A percentile compares a stretch with the other conserved stretches of the same genome.
These are phyloP conservation scores for Misgurnus mizolepis DNA, from an alignment of 2,113 vertebrate species.

Conservation along the genomic window DNA sequence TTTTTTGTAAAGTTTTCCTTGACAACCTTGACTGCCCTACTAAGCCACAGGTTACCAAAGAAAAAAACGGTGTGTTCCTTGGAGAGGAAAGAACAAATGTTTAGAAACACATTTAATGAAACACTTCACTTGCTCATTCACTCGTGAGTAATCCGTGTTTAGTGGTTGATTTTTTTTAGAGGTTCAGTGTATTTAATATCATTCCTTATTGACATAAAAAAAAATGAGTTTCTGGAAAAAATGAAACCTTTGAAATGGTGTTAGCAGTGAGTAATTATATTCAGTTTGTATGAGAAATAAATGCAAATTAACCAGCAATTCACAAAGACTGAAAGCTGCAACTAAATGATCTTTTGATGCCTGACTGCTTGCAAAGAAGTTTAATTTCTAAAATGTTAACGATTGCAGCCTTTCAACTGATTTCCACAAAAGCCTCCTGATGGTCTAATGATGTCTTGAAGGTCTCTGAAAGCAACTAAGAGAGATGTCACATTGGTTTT, in stretches of 20 bases:
- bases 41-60: background rate
- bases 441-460: constrained; percentile 13
- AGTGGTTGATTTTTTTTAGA: background rate
- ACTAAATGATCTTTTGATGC: constrained; percentile 14
- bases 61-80: background rate
- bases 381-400: constrained; percentile 34
- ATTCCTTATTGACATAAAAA: constrained; percentile 4
- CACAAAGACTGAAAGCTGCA: constrained; percentile 15
- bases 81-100: background rate
- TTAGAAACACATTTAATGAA: background rate
- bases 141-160: background rate
- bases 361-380: background rate
- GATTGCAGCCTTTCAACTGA: constrained; percentile 21
- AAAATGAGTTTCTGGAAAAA: background rate
- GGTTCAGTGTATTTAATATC: constrained; percentile 14
- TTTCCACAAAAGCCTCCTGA: constrained; percentile 13
- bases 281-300: constrained; percentile 14
- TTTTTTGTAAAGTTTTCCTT: constrained; percentile 16
- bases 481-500: background rate
- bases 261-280: background rate
- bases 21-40: background rate
- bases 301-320: constrained; percentile 20
- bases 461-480: constrained; percentile 1
- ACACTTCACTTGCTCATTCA: background rate
- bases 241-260: background rate